These are phyloP conservation scores for Reticulitermes lucifugus DNA, from an alignment of 2,888 invertebrate species.

Conservation along the genomic window DNA sequence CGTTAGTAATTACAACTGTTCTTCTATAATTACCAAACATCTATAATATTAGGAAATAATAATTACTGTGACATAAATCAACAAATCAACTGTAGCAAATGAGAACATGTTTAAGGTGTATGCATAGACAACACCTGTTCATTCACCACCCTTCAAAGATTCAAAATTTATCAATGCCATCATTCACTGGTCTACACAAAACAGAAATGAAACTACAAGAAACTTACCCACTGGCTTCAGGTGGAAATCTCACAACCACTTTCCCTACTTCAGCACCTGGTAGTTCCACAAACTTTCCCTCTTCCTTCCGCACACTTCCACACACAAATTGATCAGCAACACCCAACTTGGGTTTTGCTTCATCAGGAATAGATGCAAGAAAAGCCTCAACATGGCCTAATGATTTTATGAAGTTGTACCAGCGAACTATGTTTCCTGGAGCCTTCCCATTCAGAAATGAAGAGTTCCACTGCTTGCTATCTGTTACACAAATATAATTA, in stretches of 20 bases:
- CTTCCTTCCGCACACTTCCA: constrained; percentile 71
- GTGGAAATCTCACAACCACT: constrained; percentile 98
- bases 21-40: no score
- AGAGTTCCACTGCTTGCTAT: constrained; percentile 50
- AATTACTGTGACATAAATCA: no score
- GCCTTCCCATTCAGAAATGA: constrained; percentile 57
- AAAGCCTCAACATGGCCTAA: constrained; percentile 68
- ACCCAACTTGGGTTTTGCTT: constrained; percentile 60
- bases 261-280: constrained; percentile 98
- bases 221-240: constrained; percentile 94
- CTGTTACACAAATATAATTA: constrained; percentile 56
- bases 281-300: constrained; percentile 96
- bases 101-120: no score
- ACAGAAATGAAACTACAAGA: constrained; percentile 16
- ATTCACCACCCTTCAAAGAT: no score
- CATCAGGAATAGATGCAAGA: constrained; percentile 69
- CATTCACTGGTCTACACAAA: background rate
- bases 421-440: constrained; percentile 72
- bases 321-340: background rate
- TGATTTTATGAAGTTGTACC: constrained; percentile 70
- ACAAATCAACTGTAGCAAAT: no score
- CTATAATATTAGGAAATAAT: no score
- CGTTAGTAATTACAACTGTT: no score
- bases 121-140: no score
- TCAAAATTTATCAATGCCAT: background rate